A percentile compares a stretch with the other conserved stretches of the same genome.
phyloP scores from a whole-genome alignment of 2,888 invertebrate genomes.

The Mesochorus sp. region DNA sequence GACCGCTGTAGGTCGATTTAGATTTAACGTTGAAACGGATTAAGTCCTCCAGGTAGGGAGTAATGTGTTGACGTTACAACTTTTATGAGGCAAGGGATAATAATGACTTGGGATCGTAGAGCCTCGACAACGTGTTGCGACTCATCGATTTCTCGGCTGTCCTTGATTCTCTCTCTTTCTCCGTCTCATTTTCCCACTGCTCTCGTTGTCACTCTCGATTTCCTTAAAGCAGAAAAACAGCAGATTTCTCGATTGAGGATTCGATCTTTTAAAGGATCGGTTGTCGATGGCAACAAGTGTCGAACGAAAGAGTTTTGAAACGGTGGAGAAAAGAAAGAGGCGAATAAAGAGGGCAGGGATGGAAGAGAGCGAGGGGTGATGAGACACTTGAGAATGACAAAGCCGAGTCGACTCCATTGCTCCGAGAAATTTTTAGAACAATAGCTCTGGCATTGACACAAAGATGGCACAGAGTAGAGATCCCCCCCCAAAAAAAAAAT shows the following conservation, averaged over 20 bases:
- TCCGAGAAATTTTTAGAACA: constrained; percentile 32
- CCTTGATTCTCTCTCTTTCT: constrained; percentile 33
- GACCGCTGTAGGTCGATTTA: constrained; percentile 64
- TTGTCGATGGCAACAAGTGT: constrained; percentile 64
- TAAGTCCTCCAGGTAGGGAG: background rate
- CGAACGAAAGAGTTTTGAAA: constrained; percentile 42
- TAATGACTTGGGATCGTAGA: constrained; percentile 12
- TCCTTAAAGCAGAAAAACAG: background rate
- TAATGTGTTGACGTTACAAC: constrained; percentile 17
- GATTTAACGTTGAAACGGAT: no score
- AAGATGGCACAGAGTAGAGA: constrained; percentile 4
- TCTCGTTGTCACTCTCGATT: constrained; percentile 1
- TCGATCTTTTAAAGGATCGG: constrained; percentile 56
- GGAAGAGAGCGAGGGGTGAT: constrained; percentile 19
- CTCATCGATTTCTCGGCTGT: constrained; percentile 31
- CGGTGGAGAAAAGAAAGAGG: background rate
- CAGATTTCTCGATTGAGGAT: constrained; percentile 33
- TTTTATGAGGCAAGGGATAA: constrained; percentile 20
- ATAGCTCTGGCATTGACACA: constrained; percentile 12
- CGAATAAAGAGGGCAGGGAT: background rate
- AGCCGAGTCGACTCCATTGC: constrained; percentile 3
- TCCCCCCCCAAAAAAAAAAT: background rate
- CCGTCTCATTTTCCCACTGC: background rate
- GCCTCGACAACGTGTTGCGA: constrained; percentile 50
- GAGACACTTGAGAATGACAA: constrained; percentile 14